Percentiles rank a stretch among this genome's conserved stretches.
These are phyloP conservation scores for Melitaea cinxia DNA, from an alignment of 1,140 invertebrate genomes.

Conservation along the genomic window DNA sequence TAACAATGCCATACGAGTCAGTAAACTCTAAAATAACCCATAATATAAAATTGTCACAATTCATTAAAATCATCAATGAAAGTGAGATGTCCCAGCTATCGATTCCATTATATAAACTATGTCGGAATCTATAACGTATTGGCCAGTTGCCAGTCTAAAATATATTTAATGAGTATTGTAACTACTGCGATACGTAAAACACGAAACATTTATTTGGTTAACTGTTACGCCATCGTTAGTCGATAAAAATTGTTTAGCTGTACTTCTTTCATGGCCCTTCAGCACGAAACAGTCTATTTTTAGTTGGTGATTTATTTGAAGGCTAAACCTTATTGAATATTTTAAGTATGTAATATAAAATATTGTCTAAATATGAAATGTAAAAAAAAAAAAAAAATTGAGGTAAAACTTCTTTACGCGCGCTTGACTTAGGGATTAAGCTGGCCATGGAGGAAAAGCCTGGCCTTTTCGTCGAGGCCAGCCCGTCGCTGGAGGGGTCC, in stretches of 20 bases:
- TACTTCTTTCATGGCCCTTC: constrained; percentile 10
- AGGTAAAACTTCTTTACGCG: no score
- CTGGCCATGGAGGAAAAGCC: no score
- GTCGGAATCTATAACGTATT: not conserved
- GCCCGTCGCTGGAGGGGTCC: no score
- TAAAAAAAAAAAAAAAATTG: no score
- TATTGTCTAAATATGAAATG: no score
- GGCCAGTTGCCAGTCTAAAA: not conserved
- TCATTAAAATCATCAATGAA: not conserved
- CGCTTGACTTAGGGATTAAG: no score
- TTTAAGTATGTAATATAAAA: not conserved
- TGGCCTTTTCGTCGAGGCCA: no score
- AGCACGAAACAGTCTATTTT: constrained; percentile 15
- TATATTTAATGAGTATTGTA: not conserved
- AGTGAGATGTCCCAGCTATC: not conserved
- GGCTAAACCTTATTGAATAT: not conserved
- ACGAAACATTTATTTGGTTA: not conserved
- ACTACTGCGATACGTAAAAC: not conserved
- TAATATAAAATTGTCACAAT: no score
- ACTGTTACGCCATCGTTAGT: not conserved
- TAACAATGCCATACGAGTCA: no score
- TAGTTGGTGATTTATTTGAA: not conserved
- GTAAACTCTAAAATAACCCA: no score
- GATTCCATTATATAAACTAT: not conserved
- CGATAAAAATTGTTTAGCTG: not conserved